Conservation (phyloP, 2,888 invertebrate species). For the Nemurella pictetii region DNA sequence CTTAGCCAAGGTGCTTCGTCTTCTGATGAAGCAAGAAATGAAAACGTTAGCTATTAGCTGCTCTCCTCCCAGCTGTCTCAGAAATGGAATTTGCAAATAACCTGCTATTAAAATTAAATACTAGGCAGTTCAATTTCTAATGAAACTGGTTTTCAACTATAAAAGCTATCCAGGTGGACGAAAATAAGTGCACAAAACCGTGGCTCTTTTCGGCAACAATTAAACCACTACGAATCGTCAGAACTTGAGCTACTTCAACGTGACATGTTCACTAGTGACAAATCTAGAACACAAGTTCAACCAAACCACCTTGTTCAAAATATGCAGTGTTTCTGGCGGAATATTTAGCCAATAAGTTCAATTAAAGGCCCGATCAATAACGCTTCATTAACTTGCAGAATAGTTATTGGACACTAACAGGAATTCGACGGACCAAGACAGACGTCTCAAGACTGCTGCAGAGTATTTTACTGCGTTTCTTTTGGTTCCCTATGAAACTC, state of each 20-base stretch:
- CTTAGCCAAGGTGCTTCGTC: neutral
- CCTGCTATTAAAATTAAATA: neutral
- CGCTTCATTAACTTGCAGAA: neutral
- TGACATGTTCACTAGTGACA: neutral
- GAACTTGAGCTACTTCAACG: neutral
- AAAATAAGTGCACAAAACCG: neutral
- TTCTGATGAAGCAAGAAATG: neutral
- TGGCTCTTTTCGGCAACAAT: neutral
- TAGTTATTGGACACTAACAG: neutral
- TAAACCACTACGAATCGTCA: neutral
- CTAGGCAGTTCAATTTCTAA: slow-evolving; percentile 9
- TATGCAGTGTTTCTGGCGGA: neutral
- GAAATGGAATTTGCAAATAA: slow-evolving; percentile 26
- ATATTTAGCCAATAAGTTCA: neutral
- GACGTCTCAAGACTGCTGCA: neutral
- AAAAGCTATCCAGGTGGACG: neutral
- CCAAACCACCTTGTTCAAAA: neutral
- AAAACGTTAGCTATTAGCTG: neutral
- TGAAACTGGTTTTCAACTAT: slow-evolving; percentile 16
- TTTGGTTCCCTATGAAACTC: neutral
- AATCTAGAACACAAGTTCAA: neutral
- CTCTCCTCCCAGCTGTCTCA: neutral
- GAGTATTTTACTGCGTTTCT: neutral
- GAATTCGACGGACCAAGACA: too few relatives aligned
- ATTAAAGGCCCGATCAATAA: neutral